Evolutionary conservation across 2,888 invertebrate genomes (phyloP), one percentile per base, ranked within the genome.

Genomic region (Torymus texanus): DNA sequence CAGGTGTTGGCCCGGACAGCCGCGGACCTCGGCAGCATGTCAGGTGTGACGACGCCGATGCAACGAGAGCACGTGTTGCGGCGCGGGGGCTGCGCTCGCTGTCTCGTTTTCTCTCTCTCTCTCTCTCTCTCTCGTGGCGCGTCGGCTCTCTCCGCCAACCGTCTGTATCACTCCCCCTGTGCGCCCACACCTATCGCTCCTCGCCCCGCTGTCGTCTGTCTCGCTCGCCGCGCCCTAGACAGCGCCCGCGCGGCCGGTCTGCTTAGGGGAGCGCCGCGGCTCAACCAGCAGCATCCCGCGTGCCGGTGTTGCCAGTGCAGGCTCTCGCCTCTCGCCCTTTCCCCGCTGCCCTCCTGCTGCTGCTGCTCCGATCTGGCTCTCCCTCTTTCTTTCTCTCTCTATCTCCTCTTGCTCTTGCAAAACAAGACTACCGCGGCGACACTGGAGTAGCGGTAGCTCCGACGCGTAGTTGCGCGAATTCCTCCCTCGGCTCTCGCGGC

Each of bases 151-250:
- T 14, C 41, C 53, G 55, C 55, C n/a, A 41, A 8, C 41, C 41
- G 41, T 72, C 68, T 50, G 41, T 41, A 18, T 16, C 21, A 16
- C 53, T 62, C 53, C 53, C 41, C 41, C 51, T 53, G 0, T 18
- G 16, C 8, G 53, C 62, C 5, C 62, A 41, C 41, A 41, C 21
- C 29, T 51, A 55, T n/a, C 21, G 11, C 16, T n/a, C n/a, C 51
- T 58, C 53, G 41, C 24, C 29, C 70, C 11, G 21, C 10, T 53
- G 58, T 50, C 16, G 62, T 41, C 76, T 65, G 73, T 79, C 82
- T 76, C 51, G 18, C 29, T 65, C 75, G 71, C 79, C 79, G 79
- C 79, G 68, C 79, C 75, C 79, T 80, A 80, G 76, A 68, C 79
- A 76, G 76, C 75, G 75, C 75, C 71, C 21, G 73, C 76, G 76